These are phyloP conservation scores for Sinonovacula constricta DNA, from an alignment of 1,140 invertebrate genomes.

Conservation along the genomic window DNA sequence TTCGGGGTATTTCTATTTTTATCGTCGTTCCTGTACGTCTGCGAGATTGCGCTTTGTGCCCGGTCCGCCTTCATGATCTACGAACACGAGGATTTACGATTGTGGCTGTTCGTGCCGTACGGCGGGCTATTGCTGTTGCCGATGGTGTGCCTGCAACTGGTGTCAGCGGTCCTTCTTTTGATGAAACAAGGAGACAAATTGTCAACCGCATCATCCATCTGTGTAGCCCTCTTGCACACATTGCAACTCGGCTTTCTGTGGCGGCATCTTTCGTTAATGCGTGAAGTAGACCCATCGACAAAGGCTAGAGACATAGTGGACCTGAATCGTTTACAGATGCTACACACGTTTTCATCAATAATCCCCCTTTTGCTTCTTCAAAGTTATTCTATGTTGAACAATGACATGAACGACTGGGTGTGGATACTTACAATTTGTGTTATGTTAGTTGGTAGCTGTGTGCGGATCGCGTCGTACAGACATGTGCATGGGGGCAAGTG, in stretches of 20 bases:
- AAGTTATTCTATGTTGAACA: constrained; percentile 84
- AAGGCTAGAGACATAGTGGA: constrained; percentile 90
- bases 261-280: constrained; percentile 92
- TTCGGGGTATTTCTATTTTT: too few species aligned
- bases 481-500: constrained; percentile 85
- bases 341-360: constrained; percentile 92
- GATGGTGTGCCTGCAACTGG: constrained; percentile 64
- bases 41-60: neutral
- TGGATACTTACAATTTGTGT: constrained; percentile 89
- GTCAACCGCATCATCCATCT: constrained; percentile 46
- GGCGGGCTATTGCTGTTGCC: constrained; percentile 66
- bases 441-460: constrained; percentile 91
- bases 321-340: constrained; percentile 87
- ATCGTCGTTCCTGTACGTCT: too few species aligned
- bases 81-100: constrained; percentile 13
- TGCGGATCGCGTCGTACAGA: constrained; percentile 93
- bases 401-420: constrained; percentile 83
- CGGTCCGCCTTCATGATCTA: neutral
- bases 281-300: constrained; percentile 89
- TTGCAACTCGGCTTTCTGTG: constrained; percentile 91
- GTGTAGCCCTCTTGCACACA: constrained; percentile 84
- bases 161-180: constrained; percentile 66
- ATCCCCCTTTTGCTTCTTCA: constrained; percentile 92
- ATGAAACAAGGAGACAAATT: constrained; percentile 58
- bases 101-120: constrained; percentile 67